These are phyloP conservation scores for Ephydatia muelleri DNA, from an alignment of 37 sponge, comb jelly and placozoan species.

Conservation along the genomic window DNA sequence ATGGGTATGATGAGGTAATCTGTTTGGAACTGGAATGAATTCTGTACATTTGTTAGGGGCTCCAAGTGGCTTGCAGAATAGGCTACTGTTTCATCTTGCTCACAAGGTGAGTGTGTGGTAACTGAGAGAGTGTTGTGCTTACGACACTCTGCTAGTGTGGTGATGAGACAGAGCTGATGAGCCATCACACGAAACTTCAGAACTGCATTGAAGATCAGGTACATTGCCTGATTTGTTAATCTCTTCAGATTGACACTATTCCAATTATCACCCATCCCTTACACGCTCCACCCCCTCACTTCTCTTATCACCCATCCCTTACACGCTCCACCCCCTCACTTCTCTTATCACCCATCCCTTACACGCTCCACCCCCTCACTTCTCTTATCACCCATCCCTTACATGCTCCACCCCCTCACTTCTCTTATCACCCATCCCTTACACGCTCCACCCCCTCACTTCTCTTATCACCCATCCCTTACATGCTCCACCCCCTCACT, in stretches of 20 bases:
- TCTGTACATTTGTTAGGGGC: background rate
- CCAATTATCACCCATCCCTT: background rate
- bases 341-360: background rate
- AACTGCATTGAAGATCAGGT: slow-evolving; percentile 96
- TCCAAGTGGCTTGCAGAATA: slow-evolving; percentile 73
- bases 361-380: background rate
- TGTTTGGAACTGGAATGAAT: background rate
- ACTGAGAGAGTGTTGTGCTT: background rate
- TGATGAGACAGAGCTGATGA: slow-evolving; percentile 88
- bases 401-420: background rate
- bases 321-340: background rate
- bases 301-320: background rate
- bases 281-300: background rate
- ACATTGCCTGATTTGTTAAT: background rate
- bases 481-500: background rate
- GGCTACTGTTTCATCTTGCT: slow-evolving; percentile 91
- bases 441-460: background rate
- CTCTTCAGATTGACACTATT: background rate
- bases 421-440: background rate
- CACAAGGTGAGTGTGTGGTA: slow-evolving; percentile 68
- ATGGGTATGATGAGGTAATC: slow-evolving; percentile 56
- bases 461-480: background rate
- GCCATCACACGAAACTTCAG: slow-evolving; percentile 87
- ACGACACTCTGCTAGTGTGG: slow-evolving; percentile 50
- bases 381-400: background rate